phyloP scores from a whole-genome alignment of 92 coral and sea anemone species.

The Phenganax subtilis region DNA sequence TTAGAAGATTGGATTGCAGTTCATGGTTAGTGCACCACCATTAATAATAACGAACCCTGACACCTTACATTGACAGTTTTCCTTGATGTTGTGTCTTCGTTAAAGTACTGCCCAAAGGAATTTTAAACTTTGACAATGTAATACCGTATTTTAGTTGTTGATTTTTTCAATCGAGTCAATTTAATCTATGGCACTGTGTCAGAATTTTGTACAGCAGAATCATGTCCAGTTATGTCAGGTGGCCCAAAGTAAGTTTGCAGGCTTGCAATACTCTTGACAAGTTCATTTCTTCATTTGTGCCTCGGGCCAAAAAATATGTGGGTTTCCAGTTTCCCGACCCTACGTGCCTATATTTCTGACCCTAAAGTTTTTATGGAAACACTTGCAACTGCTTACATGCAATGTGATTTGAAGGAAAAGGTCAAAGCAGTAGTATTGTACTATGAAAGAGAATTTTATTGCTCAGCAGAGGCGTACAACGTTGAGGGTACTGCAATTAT shows the following conservation, averaged over 20 bases:
- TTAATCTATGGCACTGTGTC: constrained; percentile 90
- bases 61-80: not conserved
- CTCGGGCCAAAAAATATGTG: too few relatives aligned
- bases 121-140: too few relatives aligned
- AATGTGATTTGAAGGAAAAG: too few relatives aligned
- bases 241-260: constrained; percentile 68
- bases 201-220: constrained; percentile 78
- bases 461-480: too few relatives aligned
- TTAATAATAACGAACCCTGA: not conserved
- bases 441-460: too few relatives aligned
- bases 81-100: too few relatives aligned
- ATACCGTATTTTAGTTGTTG: constrained; percentile 61
- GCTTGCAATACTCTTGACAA: not conserved
- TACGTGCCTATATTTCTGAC: too few relatives aligned
- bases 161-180: constrained; percentile 93
- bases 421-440: too few relatives aligned
- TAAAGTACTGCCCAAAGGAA: not conserved
- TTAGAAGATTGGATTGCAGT: constrained; percentile 94
- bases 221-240: constrained; percentile 93
- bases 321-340: too few relatives aligned
- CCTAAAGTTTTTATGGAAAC: too few relatives aligned
- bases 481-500: too few relatives aligned
- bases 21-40: constrained; percentile 61
- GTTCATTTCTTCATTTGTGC: not conserved
- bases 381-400: too few relatives aligned